phyloP scores from a whole-genome alignment of 2,888 invertebrate species.

The Pocota personata region DNA sequence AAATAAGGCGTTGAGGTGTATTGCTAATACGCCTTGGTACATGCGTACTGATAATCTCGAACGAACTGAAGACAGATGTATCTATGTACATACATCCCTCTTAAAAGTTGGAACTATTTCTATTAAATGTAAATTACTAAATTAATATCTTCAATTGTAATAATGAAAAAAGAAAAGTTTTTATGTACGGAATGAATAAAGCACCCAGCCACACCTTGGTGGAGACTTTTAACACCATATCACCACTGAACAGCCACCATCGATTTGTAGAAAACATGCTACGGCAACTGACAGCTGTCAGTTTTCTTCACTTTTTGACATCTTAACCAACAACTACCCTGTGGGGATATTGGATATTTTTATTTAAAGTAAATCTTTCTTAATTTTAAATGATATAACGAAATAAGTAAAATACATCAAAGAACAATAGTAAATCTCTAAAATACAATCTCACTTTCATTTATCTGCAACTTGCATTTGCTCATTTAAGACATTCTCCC shows the following conservation, averaged over 20 bases:
- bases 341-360: slow-evolving; percentile 63
- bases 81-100: too few species aligned
- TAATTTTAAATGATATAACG: slow-evolving; percentile 3
- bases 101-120: too few species aligned
- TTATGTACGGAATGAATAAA: too few species aligned
- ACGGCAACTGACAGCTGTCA: slow-evolving; percentile 46
- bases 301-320: slow-evolving; percentile 66
- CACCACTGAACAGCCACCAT: slow-evolving; percentile 26
- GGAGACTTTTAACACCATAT: background rate
- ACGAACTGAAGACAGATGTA: too few species aligned
- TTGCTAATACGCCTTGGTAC: too few species aligned
- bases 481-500: slow-evolving; percentile 50
- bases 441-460: background rate
- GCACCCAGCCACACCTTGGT: too few species aligned
- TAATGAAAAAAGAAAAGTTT: too few species aligned
- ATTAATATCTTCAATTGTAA: too few species aligned
- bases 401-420: background rate
- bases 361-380: slow-evolving; percentile 57
- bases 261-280: slow-evolving; percentile 41
- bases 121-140: too few species aligned
- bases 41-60: too few species aligned
- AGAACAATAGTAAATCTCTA: background rate
- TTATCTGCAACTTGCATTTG: slow-evolving; percentile 9
- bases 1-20: too few species aligned
- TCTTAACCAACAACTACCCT: slow-evolving; percentile 58